These are phyloP conservation scores for Pogonomyrmex barbatus DNA, from an alignment of 1,140 invertebrate species.

Conservation along the genomic window DNA sequence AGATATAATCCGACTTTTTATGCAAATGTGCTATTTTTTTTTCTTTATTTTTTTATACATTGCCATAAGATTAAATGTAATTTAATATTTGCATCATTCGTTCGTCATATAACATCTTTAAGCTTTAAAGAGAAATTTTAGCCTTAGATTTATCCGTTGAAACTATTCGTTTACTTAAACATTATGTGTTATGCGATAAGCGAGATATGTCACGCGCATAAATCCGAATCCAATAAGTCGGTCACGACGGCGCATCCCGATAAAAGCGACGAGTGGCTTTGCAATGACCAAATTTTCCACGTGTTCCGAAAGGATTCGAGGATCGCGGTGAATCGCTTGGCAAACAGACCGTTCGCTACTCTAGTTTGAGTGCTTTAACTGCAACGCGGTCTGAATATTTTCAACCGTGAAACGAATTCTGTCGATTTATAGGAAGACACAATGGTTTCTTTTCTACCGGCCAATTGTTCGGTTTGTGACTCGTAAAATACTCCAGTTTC, in stretches of 20 bases:
- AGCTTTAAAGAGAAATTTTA: background rate
- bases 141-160: constrained; percentile 6
- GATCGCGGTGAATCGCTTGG: background rate
- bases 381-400: constrained; percentile 15
- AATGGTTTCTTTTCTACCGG: constrained; percentile 34
- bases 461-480: constrained; percentile 28
- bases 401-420: constrained; percentile 33
- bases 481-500: constrained; percentile 38
- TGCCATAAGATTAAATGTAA: background rate
- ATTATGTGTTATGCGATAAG: constrained; percentile 23
- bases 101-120: background rate
- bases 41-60: background rate
- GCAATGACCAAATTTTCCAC: constrained; percentile 45
- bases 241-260: background rate
- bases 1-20: constrained; percentile 3
- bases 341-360: constrained; percentile 62
- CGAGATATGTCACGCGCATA: constrained; percentile 26
- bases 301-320: constrained; percentile 56
- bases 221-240: constrained; percentile 38
- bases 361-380: constrained; percentile 45
- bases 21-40: background rate
- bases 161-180: constrained; percentile 22
- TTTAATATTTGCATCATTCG: background rate
- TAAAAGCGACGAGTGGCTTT: constrained; percentile 46
- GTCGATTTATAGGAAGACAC: constrained; percentile 33